These are phyloP conservation scores for Rhodeus uyekii DNA, from an alignment of 2,797 vertebrate species.

Conservation along the genomic window DNA sequence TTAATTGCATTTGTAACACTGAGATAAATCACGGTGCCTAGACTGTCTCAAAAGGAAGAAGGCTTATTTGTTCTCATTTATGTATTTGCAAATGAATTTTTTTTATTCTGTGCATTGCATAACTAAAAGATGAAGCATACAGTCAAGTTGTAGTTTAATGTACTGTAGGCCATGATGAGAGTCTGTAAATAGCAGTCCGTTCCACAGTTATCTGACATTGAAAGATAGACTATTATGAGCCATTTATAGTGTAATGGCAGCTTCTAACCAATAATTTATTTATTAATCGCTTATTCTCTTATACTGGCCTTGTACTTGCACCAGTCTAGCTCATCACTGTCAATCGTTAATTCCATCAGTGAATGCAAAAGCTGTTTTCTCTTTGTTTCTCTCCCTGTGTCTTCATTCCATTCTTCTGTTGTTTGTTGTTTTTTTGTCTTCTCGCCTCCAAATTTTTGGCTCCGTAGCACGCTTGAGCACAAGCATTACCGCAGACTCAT, in stretches of 20 bases:
- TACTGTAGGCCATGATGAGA: neutral
- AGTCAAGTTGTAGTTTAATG: neutral
- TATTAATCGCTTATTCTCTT: slow-evolving; percentile 2
- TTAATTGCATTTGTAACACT: neutral
- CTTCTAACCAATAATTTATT: neutral
- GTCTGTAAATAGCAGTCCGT: neutral
- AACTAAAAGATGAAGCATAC: neutral
- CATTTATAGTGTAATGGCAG: neutral
- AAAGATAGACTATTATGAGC: neutral
- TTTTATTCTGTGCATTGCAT: neutral
- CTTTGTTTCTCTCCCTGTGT: neutral
- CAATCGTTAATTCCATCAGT: neutral
- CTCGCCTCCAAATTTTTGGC: slow-evolving; percentile 12
- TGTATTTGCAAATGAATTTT: slow-evolving; percentile 15
- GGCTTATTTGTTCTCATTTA: neutral
- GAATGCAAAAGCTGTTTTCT: neutral
- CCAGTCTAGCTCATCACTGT: neutral
- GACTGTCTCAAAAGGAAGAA: neutral
- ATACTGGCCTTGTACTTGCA: neutral
- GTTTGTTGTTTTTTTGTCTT: neutral
- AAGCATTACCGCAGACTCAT: slow-evolving; percentile 5
- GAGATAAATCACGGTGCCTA: neutral
- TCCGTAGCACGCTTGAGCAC: slow-evolving; percentile 2
- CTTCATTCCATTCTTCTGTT: slow-evolving; percentile 3
- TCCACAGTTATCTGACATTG: neutral